phyloP scores from a whole-genome alignment of 1,140 invertebrate species.

The Triops longicaudatus region DNA sequence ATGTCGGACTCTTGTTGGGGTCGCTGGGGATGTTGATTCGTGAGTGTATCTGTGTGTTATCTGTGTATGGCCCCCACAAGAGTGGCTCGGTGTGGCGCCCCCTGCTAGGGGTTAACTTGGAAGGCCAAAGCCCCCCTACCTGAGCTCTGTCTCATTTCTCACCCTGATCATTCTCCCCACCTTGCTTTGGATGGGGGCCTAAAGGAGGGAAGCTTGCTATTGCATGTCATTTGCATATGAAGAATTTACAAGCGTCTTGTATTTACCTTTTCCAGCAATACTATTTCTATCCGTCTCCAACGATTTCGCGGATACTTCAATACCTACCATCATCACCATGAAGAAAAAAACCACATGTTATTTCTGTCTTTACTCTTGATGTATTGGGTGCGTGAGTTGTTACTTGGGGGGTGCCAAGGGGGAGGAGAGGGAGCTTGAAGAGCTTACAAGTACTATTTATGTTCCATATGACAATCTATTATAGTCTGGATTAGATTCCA shows the following conservation, averaged over 20 bases:
- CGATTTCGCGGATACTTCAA: not conserved
- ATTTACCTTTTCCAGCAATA: not conserved
- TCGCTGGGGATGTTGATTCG: not conserved
- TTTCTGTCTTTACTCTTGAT: too few relatives aligned
- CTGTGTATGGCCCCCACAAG: conserved; percentile 13
- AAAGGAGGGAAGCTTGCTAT: not conserved
- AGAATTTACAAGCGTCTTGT: not conserved
- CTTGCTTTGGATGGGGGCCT: not conserved
- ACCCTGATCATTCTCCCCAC: conserved; percentile 10
- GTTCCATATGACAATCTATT: not conserved
- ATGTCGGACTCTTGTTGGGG: conserved; percentile 14
- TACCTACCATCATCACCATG: not conserved
- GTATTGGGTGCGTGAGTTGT: too few relatives aligned
- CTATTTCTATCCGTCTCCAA: not conserved
- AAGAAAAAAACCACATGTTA: too few relatives aligned
- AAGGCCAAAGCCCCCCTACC: conserved; percentile 13
- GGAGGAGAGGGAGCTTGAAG: too few relatives aligned
- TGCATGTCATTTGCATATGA: conserved; percentile 4
- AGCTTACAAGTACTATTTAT: too few relatives aligned
- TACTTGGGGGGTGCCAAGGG: too few relatives aligned
- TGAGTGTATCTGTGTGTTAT: conserved; percentile 15
- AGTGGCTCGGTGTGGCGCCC: conserved; percentile 13
- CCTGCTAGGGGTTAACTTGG: conserved; percentile 10
- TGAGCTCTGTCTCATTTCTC: conserved; percentile 14
- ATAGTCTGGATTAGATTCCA: not conserved